Conservation (phyloP, 2,888 invertebrate genomes). For the Tyria jacobaeae region DNA sequence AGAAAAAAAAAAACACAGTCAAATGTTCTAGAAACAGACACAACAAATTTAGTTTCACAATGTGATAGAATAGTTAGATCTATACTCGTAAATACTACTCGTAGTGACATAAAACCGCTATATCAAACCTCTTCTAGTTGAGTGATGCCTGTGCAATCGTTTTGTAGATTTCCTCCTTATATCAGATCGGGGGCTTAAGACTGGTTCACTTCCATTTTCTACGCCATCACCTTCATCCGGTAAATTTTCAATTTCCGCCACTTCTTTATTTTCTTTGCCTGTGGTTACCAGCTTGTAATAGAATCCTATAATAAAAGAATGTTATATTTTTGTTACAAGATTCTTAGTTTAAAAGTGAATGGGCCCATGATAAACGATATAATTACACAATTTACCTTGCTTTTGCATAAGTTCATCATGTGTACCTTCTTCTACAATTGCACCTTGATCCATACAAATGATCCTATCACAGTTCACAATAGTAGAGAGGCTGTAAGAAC, state of each 20-base stretch:
- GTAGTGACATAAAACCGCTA: no score
- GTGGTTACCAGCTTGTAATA: constrained; percentile 89
- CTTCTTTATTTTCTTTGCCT: constrained; percentile 80
- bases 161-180: constrained; percentile 71
- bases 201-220: constrained; percentile 57
- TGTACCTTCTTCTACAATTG: constrained; percentile 91
- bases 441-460: constrained; percentile 90
- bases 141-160: constrained; percentile 72
- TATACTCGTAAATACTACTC: neutral
- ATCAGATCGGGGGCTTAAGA: constrained; percentile 62
- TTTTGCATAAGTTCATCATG: constrained; percentile 90
- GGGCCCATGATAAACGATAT: neutral
- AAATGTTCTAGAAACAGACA: no score
- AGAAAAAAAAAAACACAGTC: no score
- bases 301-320: constrained; percentile 58
- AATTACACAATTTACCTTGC: constrained; percentile 76
- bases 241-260: constrained; percentile 71
- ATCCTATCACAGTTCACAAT: constrained; percentile 90
- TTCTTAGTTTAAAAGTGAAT: neutral
- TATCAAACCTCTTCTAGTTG: constrained; percentile 69
- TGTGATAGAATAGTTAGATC: neutral
- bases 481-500: constrained; percentile 86
- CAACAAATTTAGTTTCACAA: no score
- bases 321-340: neutral
- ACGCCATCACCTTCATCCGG: constrained; percentile 68